These are phyloP conservation scores for Eolophus roseicapilla DNA, from an alignment of 2,113 vertebrate genomes.

Conservation along the genomic window DNA sequence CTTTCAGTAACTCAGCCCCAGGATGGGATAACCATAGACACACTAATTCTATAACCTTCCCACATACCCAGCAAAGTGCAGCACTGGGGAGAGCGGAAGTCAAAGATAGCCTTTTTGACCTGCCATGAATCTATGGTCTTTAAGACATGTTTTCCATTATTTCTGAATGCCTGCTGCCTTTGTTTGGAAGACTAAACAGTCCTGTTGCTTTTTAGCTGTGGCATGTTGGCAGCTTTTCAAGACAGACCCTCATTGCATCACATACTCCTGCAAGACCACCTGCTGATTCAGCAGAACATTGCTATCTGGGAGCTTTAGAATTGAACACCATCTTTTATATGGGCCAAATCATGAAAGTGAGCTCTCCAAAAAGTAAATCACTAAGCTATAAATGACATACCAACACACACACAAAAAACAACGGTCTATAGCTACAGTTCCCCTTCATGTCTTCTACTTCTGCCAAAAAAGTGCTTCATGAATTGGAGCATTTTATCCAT, in stretches of 20 bases:
- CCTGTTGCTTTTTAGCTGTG: background rate
- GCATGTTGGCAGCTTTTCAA: background rate
- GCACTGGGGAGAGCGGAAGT: background rate
- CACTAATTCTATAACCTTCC: background rate
- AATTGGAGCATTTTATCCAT: background rate
- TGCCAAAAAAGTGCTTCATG: background rate
- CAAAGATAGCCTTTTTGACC: background rate
- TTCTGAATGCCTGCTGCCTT: background rate
- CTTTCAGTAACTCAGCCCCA: background rate
- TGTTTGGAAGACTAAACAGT: background rate
- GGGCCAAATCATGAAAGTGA: background rate
- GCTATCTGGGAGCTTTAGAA: background rate
- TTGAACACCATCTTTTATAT: rapidly evolving
- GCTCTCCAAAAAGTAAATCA: background rate
- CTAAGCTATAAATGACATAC: background rate
- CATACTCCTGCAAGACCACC: background rate
- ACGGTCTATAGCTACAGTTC: background rate
- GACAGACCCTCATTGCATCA: background rate
- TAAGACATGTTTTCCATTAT: background rate
- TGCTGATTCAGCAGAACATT: background rate
- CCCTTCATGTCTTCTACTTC: background rate
- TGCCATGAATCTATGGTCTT: background rate
- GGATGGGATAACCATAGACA: background rate
- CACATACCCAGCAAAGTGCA: background rate
- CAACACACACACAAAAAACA: background rate